These are phyloP conservation scores for Moxostoma hubbsi DNA, from an alignment of 2,797 vertebrate genomes.

Conservation along the genomic window DNA sequence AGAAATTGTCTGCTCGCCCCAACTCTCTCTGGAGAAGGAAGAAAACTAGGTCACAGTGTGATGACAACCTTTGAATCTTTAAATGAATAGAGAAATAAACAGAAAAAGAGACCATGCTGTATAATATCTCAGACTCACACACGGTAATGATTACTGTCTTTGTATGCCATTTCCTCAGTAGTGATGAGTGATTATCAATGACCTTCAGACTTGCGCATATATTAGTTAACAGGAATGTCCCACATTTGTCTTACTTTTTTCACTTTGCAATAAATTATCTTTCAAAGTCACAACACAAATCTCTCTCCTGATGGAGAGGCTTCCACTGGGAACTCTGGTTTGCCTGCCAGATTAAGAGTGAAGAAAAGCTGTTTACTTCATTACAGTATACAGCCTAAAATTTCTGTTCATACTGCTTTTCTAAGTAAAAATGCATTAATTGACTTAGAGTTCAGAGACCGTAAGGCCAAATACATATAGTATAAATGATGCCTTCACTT, in stretches of 20 bases:
- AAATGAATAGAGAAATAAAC: constrained; percentile 34
- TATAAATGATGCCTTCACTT: too few relatives aligned
- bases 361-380: too few relatives aligned
- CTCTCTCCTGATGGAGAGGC: background rate
- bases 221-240: constrained; percentile 16
- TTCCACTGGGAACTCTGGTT: background rate
- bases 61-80: constrained; percentile 45
- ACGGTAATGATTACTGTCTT: constrained; percentile 29
- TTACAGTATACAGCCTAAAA: too few relatives aligned
- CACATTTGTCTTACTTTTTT: constrained; percentile 1
- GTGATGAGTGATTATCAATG: constrained; percentile 23
- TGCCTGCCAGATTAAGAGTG: too few relatives aligned
- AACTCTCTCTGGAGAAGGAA: constrained; percentile 8
- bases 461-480: too few relatives aligned
- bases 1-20: background rate
- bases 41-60: constrained; percentile 39
- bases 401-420: too few relatives aligned
- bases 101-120: constrained; percentile 9
- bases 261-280: background rate
- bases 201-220: constrained; percentile 18
- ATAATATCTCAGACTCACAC: background rate
- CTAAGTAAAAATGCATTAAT: too few relatives aligned
- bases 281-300: constrained; percentile 3
- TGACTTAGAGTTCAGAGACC: too few relatives aligned
- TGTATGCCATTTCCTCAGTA: constrained; percentile 24